Evolutionary conservation across 2,888 invertebrate genomes (phyloP).

Genomic region (Chrysolina americana): DNA sequence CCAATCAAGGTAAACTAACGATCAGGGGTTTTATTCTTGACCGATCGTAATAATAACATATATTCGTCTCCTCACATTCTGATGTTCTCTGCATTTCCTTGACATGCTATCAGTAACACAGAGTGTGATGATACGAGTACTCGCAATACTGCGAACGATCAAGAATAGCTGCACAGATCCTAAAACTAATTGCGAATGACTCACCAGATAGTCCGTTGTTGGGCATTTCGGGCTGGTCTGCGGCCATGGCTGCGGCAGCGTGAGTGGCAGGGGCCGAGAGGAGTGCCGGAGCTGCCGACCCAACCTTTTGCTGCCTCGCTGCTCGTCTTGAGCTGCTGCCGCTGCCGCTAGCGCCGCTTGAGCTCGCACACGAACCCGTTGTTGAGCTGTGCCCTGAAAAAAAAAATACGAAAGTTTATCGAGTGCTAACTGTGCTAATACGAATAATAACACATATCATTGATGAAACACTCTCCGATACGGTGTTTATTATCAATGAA

Average conservation of each 20-base stretch:
- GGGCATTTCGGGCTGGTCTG: constrained; percentile 66
- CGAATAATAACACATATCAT: no score
- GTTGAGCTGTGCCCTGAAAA: constrained; percentile 67
- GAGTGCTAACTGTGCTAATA: neutral
- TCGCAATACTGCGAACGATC: no score
- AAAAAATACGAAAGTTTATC: constrained; percentile 19
- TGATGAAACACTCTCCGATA: no score
- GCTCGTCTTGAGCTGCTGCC: constrained; percentile 54
- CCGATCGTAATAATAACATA: no score
- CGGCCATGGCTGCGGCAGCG: constrained; percentile 65
- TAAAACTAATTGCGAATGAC: constrained; percentile 18
- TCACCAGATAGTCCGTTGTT: constrained; percentile 66
- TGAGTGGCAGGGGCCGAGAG: constrained; percentile 48
- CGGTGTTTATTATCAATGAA: no score
- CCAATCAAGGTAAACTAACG: no score
- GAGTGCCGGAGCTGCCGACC: constrained; percentile 63
- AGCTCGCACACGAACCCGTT: constrained; percentile 81
- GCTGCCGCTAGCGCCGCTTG: constrained; percentile 62
- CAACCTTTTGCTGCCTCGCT: constrained; percentile 68
- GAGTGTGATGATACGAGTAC: no score
- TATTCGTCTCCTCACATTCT: no score
- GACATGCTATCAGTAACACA: no score
- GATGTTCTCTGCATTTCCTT: no score
- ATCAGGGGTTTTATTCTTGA: no score
- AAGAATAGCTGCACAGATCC: no score